These are phyloP conservation scores for Cathartes aura DNA, from an alignment of 2,113 vertebrate species.

Conservation along the genomic window DNA sequence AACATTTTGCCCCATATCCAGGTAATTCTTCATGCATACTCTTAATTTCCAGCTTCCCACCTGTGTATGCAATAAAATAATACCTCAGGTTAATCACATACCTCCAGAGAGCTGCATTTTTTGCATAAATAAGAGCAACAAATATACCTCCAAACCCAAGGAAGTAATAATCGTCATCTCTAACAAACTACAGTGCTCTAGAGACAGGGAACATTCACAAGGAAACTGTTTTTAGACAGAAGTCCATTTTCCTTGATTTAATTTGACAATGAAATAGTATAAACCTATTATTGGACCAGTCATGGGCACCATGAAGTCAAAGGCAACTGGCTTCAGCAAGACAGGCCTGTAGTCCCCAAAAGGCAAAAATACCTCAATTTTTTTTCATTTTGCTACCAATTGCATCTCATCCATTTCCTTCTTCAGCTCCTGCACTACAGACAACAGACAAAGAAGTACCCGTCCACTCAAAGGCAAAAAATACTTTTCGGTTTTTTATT, in stretches of 20 bases:
- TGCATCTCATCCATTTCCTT: not conserved
- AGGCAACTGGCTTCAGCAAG: not conserved
- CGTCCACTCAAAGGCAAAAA: not conserved
- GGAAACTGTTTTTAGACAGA: not conserved
- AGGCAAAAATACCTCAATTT: not conserved
- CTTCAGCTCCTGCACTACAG: not conserved
- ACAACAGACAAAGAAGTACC: not conserved
- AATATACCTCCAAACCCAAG: not conserved
- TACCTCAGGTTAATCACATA: not conserved
- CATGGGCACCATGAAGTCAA: not conserved
- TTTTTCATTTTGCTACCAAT: not conserved
- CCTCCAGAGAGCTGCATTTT: not conserved
- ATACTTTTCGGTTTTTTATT: not conserved
- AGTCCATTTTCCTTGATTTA: not conserved
- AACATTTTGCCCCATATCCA: not conserved
- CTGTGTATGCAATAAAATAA: not conserved
- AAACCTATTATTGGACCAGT: not conserved
- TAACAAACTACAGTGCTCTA: not conserved
- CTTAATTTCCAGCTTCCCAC: conserved; percentile 11
- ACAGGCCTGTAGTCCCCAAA: not conserved
- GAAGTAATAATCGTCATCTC: not conserved
- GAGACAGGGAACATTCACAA: not conserved
- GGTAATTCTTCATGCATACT: not conserved
- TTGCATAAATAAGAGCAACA: not conserved
- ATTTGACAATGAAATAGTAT: conserved; percentile 2